A percentile compares a stretch with the other conserved stretches of the same genome.
phyloP scores from a whole-genome alignment of 2,113 vertebrate species.

The Gulo gulo region DNA sequence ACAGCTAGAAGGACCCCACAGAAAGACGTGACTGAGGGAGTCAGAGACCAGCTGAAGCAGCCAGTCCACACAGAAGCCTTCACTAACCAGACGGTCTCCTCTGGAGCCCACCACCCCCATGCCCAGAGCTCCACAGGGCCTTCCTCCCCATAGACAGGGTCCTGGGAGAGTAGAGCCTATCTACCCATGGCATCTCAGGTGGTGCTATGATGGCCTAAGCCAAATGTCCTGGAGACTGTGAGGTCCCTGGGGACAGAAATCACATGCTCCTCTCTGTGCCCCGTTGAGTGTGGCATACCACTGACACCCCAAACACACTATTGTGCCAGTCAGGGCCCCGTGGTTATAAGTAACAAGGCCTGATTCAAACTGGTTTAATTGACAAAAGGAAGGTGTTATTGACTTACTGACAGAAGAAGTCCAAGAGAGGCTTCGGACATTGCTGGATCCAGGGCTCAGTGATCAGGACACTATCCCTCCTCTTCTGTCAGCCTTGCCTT shows the following conservation, averaged over 20 bases:
- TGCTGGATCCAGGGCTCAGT: not conserved
- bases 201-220: too few species aligned
- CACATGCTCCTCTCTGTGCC: not conserved
- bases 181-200: not conserved
- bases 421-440: not conserved
- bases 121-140: not conserved
- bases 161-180: not conserved
- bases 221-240: not conserved
- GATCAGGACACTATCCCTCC: not conserved
- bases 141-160: not conserved
- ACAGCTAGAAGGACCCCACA: not conserved
- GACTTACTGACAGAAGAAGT: not conserved
- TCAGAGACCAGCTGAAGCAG: not conserved
- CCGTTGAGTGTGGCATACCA: not conserved
- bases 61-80: not conserved
- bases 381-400: not conserved
- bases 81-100: not conserved
- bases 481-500: not conserved
- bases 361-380: not conserved
- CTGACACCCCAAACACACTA: too few species aligned
- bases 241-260: not conserved
- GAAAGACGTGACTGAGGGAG: not conserved
- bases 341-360: not conserved
- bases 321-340: too few species aligned
- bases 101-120: not conserved